These are phyloP conservation scores for Lepidurus apus DNA, from an alignment of 1,140 invertebrate species.

Conservation along the genomic window DNA sequence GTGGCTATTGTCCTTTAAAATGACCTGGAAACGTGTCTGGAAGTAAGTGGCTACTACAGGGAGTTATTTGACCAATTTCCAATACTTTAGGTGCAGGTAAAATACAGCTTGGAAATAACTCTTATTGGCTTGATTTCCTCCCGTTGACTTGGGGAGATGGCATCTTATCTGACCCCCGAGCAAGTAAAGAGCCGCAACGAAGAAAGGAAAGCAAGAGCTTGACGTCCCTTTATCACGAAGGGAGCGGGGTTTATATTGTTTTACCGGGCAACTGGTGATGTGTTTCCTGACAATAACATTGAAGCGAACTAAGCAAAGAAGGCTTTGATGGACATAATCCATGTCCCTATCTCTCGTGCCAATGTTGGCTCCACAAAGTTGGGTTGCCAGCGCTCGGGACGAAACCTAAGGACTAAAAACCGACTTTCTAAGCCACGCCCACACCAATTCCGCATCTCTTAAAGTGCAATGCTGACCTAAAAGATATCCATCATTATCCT, in stretches of 20 bases:
- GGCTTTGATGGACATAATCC: slow-evolving; percentile 10
- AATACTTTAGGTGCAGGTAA: background rate
- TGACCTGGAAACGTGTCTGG: no score
- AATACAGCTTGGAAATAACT: background rate
- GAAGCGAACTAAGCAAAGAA: background rate
- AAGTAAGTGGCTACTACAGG: no score
- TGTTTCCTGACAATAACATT: slow-evolving; percentile 14
- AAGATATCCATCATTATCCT: no score
- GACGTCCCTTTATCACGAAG: slow-evolving; percentile 14
- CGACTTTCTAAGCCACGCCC: no score
- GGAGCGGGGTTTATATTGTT: background rate
- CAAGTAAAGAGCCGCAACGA: background rate
- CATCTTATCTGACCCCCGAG: background rate
- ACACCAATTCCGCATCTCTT: no score
- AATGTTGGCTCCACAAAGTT: slow-evolving; percentile 8
- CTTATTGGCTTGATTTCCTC: background rate
- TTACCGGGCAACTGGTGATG: slow-evolving; percentile 17
- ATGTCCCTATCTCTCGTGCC: background rate
- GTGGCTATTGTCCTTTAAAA: no score
- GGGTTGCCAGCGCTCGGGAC: background rate
- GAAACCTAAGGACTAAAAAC: background rate
- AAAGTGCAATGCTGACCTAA: no score
- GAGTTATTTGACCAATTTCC: no score
- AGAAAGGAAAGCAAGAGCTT: background rate
- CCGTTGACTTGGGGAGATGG: background rate